phyloP scores from a whole-genome alignment of 2,888 invertebrate genomes.

The Rhyacophila evoluta region DNA sequence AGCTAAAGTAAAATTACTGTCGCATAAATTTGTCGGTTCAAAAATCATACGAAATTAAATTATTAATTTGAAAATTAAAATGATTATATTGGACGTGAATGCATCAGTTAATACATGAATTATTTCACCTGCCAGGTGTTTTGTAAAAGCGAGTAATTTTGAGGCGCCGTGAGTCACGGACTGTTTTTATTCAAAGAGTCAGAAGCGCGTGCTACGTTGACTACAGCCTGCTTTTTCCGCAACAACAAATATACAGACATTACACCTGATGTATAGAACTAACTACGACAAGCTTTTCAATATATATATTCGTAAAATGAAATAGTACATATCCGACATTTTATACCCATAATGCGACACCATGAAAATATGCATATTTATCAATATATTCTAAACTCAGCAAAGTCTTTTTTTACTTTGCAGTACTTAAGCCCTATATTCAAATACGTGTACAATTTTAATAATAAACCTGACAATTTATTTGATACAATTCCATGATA shows the following conservation, averaged over 20 bases:
- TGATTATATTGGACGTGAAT: neutral
- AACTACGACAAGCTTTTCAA: slow-evolving; percentile 3
- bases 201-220: neutral
- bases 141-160: neutral
- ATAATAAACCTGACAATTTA: no score
- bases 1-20: no score
- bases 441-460: no score
- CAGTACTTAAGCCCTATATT: no score
- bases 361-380: neutral
- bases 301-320: no score
- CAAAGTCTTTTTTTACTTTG: no score
- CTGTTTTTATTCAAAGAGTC: slow-evolving; percentile 14
- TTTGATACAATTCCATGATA: no score
- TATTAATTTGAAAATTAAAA: neutral
- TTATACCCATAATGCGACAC: neutral
- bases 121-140: slow-evolving; percentile 15
- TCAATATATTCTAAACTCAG: no score
- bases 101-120: neutral
- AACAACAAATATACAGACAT: neutral
- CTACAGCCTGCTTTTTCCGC: slow-evolving; percentile 1
- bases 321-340: no score
- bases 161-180: slow-evolving; percentile 6
- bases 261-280: neutral
- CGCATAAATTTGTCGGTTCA: neutral
- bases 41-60: neutral